A percentile compares a stretch with the other conserved stretches of the same genome.
Conservation (phyloP, 2,888 invertebrate genomes). For the Aspidiotus rigidus region DNA sequence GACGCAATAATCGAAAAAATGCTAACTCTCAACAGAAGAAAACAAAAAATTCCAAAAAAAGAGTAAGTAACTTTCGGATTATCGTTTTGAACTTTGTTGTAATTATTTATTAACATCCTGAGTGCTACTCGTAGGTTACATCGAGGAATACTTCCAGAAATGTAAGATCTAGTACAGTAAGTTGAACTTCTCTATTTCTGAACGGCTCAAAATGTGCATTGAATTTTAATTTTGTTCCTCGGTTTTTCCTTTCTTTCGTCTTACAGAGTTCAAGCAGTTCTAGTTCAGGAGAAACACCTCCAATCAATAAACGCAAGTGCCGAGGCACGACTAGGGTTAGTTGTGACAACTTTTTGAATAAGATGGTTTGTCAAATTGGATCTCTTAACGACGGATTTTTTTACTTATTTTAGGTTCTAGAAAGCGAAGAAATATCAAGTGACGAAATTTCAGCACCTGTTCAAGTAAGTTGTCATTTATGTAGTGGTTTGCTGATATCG, state of each 20-base stretch:
- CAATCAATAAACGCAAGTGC: slow-evolving; percentile 18
- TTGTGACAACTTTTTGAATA: not conserved
- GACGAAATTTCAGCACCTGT: not conserved
- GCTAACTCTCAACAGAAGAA: not conserved
- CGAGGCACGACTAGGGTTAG: slow-evolving; percentile 10
- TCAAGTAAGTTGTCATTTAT: slow-evolving; percentile 1
- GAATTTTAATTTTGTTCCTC: not conserved
- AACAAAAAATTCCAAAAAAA: not conserved
- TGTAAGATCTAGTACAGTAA: slow-evolving; percentile 17
- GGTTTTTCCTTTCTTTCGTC: not conserved
- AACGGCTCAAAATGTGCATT: not conserved
- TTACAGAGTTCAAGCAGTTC: slow-evolving; percentile 11
- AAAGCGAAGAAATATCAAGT: slow-evolving; percentile 18
- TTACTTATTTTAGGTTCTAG: not conserved
- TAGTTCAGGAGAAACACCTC: not conserved
- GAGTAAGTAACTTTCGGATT: not conserved
- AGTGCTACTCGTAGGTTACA: not conserved
- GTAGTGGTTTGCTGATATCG: not conserved
- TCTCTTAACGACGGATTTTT: not conserved
- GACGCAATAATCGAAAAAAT: not conserved
- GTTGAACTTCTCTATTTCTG: not conserved
- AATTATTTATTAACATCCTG: not conserved
- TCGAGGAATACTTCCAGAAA: not conserved
- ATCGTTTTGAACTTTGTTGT: not conserved
- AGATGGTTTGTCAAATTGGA: not conserved